Evolutionary conservation across 2,113 vertebrate species (phyloP), one percentile per base, ranked within the genome.

Genomic region (Pangasianodon hypophthalmus): DNA sequence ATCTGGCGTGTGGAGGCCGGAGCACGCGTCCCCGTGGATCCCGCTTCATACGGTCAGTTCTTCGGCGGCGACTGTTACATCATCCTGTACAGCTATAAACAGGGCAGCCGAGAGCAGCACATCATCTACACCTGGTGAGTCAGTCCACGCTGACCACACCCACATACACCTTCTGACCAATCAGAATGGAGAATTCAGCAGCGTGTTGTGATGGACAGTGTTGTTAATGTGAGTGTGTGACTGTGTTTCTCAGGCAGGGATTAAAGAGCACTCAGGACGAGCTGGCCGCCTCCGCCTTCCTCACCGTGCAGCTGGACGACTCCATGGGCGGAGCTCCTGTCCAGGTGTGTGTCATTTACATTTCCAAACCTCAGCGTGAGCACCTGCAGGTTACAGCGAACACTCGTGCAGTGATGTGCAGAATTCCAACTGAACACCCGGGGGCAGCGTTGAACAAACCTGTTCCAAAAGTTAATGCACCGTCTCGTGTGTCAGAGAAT

Each of bases 41-140:
- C 91, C 3, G 92, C 93, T 52, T 88, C n/a, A 4, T 92, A 96
- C 4, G 96, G 96, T 44, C 95, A 96, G 82, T 96, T 97, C 92
- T 96, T 81, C 71, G 96, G 96, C 58, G 96, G 96, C 24, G 96
- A 97, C 94, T 96, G 96, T 87, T 97, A 97, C 93, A 92, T 97
- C 93, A 90, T 97, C 89, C 93, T 93, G 81, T 97, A 97, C 94
- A 89, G 91, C 67, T 97, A 96, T 91, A 93, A 87, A 2, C 3
- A 24, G 0, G 94, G 91, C 50, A 48, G 92, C 56, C 91, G 84
- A n/a, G 85, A 93, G 85, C 94, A 94, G 91, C 93, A 95, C 82
- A 94, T 96, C 94, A 96, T 97, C 93, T 97, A 97, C 92, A 95
- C 90, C 84, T 97, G 96, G 96, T 96, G 64, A 92, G 94, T 91